phyloP scores from a whole-genome alignment of 2,797 vertebrate species.

The Cuculus canorus region DNA sequence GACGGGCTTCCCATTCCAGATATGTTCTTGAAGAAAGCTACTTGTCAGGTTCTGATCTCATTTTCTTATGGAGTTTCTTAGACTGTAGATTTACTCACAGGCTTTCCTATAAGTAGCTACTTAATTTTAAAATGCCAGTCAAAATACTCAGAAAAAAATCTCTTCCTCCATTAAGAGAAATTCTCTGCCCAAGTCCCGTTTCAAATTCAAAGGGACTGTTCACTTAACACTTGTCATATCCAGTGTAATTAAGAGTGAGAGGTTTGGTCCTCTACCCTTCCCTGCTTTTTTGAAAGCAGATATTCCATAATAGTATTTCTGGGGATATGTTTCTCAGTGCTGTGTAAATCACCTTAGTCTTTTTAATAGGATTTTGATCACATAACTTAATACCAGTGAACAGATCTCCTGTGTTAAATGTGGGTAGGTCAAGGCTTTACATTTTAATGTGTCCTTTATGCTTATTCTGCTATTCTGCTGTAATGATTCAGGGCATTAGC shows the following conservation, averaged over 20 bases:
- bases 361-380: slow-evolving; percentile 11
- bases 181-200: not conserved
- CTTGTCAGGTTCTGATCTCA: not conserved
- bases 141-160: not conserved
- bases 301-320: not conserved
- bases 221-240: not conserved
- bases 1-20: not conserved
- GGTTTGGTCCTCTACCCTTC: not conserved
- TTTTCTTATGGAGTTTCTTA: not conserved
- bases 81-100: not conserved
- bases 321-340: not conserved
- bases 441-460: slow-evolving; percentile 49
- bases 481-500: slow-evolving; percentile 9
- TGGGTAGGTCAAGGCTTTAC: slow-evolving; percentile 14
- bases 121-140: not conserved
- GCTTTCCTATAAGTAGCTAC: not conserved
- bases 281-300: slow-evolving; percentile 2
- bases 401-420: not conserved
- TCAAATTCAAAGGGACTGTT: not conserved
- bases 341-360: slow-evolving; percentile 23
- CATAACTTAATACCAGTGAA: not conserved
- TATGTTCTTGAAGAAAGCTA: not conserved
- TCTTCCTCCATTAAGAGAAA: not conserved
- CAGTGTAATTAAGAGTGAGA: not conserved
- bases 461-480: not conserved